These are phyloP conservation scores for Siniperca chuatsi DNA, from an alignment of 2,113 vertebrate species.

Conservation along the genomic window DNA sequence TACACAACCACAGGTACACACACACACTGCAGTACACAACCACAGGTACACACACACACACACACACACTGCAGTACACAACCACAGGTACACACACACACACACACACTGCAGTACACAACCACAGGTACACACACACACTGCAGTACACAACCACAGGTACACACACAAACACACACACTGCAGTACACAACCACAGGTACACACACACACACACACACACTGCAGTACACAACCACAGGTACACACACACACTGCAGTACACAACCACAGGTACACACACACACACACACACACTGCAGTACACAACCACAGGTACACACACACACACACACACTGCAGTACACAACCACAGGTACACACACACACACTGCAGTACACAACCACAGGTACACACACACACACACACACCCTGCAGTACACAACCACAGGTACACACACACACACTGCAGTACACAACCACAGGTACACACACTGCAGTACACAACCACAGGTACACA, in stretches of 20 bases:
- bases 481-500: slow-evolving; percentile 16
- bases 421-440: background rate
- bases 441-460: slow-evolving; percentile 82
- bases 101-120: background rate
- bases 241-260: too few relatives aligned
- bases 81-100: background rate
- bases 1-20: slow-evolving; percentile 85
- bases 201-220: too few relatives aligned
- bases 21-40: background rate
- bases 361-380: slow-evolving; percentile 52
- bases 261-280: too few relatives aligned
- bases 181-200: too few relatives aligned
- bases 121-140: background rate
- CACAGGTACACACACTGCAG: slow-evolving; percentile 80
- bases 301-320: background rate
- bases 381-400: background rate
- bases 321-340: slow-evolving; percentile 71
- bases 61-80: background rate
- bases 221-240: too few relatives aligned
- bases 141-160: too few relatives aligned
- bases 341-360: slow-evolving; percentile 35
- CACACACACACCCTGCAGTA: too few relatives aligned
- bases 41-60: too few relatives aligned
- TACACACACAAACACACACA: too few relatives aligned
- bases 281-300: background rate